Conservation (phyloP, 2,888 invertebrate genomes). For the Aproaerema taeniolella region DNA sequence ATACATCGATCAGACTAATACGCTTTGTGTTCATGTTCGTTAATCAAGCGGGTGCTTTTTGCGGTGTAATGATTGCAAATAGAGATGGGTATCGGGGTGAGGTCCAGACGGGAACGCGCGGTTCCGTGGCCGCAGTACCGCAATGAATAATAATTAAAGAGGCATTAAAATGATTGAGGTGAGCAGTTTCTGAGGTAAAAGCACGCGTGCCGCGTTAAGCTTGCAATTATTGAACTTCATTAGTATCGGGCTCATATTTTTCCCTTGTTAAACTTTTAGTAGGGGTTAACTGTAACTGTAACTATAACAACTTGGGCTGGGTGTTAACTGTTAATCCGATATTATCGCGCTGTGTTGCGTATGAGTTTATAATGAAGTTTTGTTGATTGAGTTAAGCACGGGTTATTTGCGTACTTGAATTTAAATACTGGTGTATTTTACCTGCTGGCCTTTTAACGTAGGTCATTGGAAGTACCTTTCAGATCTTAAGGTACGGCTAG, state of each 20-base stretch:
- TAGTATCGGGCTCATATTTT: slow-evolving; percentile 47
- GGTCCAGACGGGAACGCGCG: slow-evolving; percentile 30
- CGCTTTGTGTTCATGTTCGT: slow-evolving; percentile 37
- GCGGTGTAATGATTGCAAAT: slow-evolving; percentile 36
- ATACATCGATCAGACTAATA: slow-evolving; percentile 53
- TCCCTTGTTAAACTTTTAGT: slow-evolving; percentile 39
- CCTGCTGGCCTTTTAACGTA: no score
- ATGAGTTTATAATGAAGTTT: slow-evolving; percentile 39
- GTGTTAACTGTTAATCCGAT: slow-evolving; percentile 42
- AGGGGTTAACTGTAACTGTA: no score
- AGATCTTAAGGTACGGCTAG: no score
- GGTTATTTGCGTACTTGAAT: slow-evolving; percentile 3
- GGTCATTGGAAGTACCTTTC: no score
- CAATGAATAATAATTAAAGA: slow-evolving; percentile 57
- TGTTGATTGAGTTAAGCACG: slow-evolving; percentile 26
- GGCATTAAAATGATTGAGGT: slow-evolving; percentile 56
- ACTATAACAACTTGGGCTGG: slow-evolving; percentile 32
- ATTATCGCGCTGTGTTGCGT: slow-evolving; percentile 38
- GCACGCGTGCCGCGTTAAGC: slow-evolving; percentile 49
- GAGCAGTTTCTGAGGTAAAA: slow-evolving; percentile 46
- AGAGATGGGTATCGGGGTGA: slow-evolving; percentile 35
- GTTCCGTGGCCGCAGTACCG: slow-evolving; percentile 25
- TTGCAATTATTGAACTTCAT: slow-evolving; percentile 56
- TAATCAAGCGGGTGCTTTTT: slow-evolving; percentile 42
- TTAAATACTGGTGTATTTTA: no score